phyloP scores from a whole-genome alignment of 2,797 vertebrate genomes.

The Sebastes kiyomatsui region DNA sequence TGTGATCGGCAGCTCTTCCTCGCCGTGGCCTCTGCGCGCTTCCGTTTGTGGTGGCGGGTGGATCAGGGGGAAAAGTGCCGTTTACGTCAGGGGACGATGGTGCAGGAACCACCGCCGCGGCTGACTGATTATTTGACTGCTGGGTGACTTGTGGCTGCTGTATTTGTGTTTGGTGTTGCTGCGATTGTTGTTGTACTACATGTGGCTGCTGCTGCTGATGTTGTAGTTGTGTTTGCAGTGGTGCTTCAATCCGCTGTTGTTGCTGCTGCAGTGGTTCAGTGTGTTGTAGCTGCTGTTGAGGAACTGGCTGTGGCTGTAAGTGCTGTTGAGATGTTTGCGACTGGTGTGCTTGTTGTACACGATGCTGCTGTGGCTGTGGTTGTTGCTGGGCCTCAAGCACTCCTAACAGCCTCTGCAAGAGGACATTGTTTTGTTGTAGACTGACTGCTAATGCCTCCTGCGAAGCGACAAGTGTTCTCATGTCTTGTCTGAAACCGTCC shows the following conservation, averaged over 20 bases:
- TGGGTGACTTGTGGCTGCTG: constrained; percentile 69
- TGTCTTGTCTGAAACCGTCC: constrained; percentile 83
- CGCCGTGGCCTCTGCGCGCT: constrained; percentile 74
- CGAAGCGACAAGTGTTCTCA: constrained; percentile 84
- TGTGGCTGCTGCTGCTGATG: constrained; percentile 60
- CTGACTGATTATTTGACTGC: constrained; percentile 68
- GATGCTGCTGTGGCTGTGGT: constrained; percentile 72
- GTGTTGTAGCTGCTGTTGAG: constrained; percentile 58
- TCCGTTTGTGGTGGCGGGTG: constrained; percentile 62
- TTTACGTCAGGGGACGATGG: constrained; percentile 74
- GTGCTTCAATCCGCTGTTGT: constrained; percentile 58
- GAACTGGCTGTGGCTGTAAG: constrained; percentile 59
- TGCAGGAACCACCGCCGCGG: constrained; percentile 51
- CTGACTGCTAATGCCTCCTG: constrained; percentile 84
- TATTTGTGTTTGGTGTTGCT: constrained; percentile 67
- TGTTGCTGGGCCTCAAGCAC: constrained; percentile 85
- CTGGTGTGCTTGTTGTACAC: constrained; percentile 68
- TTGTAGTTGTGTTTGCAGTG: constrained; percentile 63
- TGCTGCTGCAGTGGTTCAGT: constrained; percentile 61
- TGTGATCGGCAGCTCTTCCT: constrained; percentile 81
- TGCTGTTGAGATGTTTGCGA: constrained; percentile 73
- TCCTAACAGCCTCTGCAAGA: constrained; percentile 84
- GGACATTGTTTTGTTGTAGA: constrained; percentile 86
- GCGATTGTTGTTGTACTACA: constrained; percentile 50
- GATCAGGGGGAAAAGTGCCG: constrained; percentile 70